Evolutionary conservation across 1,140 invertebrate genomes (phyloP), one percentile per base, ranked within the genome.

Genomic region (Popillia japonica): DNA sequence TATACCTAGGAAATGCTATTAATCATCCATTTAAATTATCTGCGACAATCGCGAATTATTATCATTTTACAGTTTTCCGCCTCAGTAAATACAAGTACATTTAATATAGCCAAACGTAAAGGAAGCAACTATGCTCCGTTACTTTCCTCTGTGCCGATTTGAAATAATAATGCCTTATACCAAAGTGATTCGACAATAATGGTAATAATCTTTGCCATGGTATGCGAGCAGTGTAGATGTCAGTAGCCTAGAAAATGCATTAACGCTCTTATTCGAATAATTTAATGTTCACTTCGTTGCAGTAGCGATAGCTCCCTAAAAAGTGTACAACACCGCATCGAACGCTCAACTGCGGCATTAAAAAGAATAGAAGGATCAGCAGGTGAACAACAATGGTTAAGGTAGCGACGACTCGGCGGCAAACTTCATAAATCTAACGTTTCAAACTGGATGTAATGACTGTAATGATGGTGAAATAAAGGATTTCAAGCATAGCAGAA

Each of bases 241-340:
- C 61, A n/a, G 61, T 68, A 68, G 61, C 20, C 61, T 68, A 68
- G 22, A 68, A 68, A 68, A 68, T 68, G 61, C 59, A 27, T 68
- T 27, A 27, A 68, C 27, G 61, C 61, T 68, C 22, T 27, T 17
- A 68, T 68, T 68, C 20, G 61, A 23, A 68, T 68, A 68, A 68
- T 68, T 68, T 68, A 68, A 68, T 68, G 4, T 22, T 23, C 61
- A n/a, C 22, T 34, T 68, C 27, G 8, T 22, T 68, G 61, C 61
- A 34, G 61, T 68, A 68, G 61, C 61, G 27, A 34, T 2, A 68
- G 9, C 17, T 27, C 61, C 61, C 20, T 68, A 14, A 4, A 34
- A 34, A 34, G 27, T 34, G 4, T 4, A 34, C 4, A 48, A 48
- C 44, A 48, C 10, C n/a, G 44, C 44, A 17, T 17, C 11, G 61